These are phyloP conservation scores for Chalcosyrphus nemorum DNA, from an alignment of 2,888 invertebrate genomes.

Conservation along the genomic window DNA sequence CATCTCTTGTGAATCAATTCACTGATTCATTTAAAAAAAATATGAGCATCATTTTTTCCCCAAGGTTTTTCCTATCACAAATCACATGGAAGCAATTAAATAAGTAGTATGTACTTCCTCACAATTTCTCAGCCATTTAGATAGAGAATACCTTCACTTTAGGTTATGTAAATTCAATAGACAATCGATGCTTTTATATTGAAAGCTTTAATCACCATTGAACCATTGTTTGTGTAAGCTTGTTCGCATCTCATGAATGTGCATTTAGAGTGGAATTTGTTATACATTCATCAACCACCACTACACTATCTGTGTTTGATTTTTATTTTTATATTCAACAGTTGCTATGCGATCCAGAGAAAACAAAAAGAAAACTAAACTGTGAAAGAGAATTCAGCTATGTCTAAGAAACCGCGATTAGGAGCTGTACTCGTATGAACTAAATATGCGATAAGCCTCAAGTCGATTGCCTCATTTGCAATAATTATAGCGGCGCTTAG, in stretches of 20 bases:
- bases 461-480: background rate
- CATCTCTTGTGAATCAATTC: background rate
- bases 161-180: slow-evolving; percentile 3
- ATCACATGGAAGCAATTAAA: slow-evolving; percentile 21
- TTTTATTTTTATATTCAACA: background rate
- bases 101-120: background rate
- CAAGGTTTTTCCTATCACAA: slow-evolving; percentile 2
- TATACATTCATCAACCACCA: background rate
- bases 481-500: background rate
- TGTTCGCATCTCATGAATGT: slow-evolving; percentile 4
- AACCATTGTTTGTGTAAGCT: background rate
- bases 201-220: background rate
- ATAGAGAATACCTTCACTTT: background rate
- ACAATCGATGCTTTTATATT: slow-evolving; percentile 26
- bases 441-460: background rate
- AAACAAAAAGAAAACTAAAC: background rate
- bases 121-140: background rate
- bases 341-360: slow-evolving; percentile 9
- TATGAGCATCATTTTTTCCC: background rate
- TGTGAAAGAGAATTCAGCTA: background rate
- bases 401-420: slow-evolving; percentile 2
- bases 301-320: background rate
- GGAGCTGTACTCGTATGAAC: background rate
- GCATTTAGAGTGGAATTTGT: background rate
- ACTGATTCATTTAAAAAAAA: background rate